These are phyloP conservation scores for Drosophila ohnishii DNA, from an alignment of 1,140 invertebrate species.

Conservation along the genomic window DNA sequence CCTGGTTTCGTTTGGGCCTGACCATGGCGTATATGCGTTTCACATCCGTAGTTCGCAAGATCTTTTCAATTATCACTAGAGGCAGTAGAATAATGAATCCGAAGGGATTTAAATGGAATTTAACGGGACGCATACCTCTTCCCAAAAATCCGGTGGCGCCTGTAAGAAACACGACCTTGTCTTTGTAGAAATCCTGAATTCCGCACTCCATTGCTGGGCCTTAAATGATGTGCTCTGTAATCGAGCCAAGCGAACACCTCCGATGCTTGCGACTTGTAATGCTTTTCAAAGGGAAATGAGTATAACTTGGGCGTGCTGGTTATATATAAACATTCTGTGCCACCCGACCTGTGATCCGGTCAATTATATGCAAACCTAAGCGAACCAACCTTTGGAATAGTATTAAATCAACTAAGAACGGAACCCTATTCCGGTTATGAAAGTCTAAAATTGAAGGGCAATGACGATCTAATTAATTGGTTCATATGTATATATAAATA, in stretches of 20 bases:
- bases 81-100: background rate
- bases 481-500: no score
- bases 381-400: background rate
- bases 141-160: slow-evolving; percentile 38
- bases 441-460: no score
- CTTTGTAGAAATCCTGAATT: slow-evolving; percentile 30
- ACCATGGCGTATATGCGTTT: slow-evolving; percentile 90
- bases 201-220: slow-evolving; percentile 11
- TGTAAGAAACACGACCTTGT: slow-evolving; percentile 27
- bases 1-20: slow-evolving; percentile 89
- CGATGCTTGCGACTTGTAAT: background rate
- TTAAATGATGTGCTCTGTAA: background rate
- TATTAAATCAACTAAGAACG: background rate
- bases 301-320: background rate
- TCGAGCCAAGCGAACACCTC: no score
- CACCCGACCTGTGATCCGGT: slow-evolving; percentile 8
- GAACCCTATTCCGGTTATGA: background rate
- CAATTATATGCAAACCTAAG: slow-evolving; percentile 10
- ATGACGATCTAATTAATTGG: no score
- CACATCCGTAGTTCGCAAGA: slow-evolving; percentile 89
- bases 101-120: background rate
- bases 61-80: slow-evolving; percentile 89
- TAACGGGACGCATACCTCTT: slow-evolving; percentile 7
- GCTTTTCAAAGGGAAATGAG: slow-evolving; percentile 3
- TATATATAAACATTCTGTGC: slow-evolving; percentile 7